These are phyloP conservation scores for Petrophora chlorosata DNA, from an alignment of 2,888 invertebrate species.

Conservation along the genomic window DNA sequence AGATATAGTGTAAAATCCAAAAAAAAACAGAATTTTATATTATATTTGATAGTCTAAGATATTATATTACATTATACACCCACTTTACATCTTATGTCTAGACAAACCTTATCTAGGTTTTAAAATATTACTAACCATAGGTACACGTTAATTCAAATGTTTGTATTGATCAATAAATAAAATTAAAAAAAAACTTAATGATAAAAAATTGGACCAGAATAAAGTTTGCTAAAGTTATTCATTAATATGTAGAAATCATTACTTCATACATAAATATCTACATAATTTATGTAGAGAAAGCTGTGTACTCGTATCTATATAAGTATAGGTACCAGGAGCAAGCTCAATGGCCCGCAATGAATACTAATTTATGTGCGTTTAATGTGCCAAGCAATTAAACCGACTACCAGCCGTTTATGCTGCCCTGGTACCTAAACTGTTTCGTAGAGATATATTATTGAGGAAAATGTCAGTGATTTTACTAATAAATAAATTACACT, in stretches of 20 bases:
- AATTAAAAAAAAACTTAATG: too few species aligned
- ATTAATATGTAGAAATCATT: not conserved
- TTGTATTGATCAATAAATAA: too few species aligned
- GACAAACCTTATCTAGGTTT: too few species aligned
- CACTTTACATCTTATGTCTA: too few species aligned
- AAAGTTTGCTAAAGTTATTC: not conserved
- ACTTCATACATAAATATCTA: not conserved
- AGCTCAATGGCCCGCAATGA: slow-evolving; percentile 71
- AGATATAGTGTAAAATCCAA: too few species aligned
- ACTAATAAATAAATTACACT: too few species aligned
- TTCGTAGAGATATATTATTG: slow-evolving; percentile 2
- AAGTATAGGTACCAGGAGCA: slow-evolving; percentile 41
- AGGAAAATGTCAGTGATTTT: too few species aligned
- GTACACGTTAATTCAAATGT: too few species aligned
- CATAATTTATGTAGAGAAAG: slow-evolving; percentile 22
- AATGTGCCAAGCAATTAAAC: slow-evolving; percentile 81
- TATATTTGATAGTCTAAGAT: too few species aligned
- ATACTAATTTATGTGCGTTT: slow-evolving; percentile 77
- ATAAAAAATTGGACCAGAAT: not conserved
- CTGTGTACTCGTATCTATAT: slow-evolving; percentile 35
- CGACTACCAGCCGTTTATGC: slow-evolving; percentile 41
- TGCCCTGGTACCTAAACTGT: slow-evolving; percentile 17
- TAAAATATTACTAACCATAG: too few species aligned
- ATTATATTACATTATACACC: too few species aligned
- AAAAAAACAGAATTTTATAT: too few species aligned